Percentiles rank a stretch among this genome's conserved stretches.
Conservation (phyloP, 1,140 invertebrate genomes). For the Micrasema minimum region DNA sequence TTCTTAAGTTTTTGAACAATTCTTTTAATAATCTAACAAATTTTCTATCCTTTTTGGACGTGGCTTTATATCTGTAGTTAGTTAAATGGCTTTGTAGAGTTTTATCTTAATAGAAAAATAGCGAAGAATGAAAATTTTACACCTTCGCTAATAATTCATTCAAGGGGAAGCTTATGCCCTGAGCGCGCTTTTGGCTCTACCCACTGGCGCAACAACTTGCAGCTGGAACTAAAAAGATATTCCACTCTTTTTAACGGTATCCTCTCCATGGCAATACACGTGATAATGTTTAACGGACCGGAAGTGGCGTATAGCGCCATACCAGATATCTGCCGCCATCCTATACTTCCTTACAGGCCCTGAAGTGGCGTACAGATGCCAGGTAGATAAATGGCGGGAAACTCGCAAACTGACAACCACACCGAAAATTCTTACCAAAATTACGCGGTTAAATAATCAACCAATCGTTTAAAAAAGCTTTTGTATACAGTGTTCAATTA, state of each 20-base stretch:
- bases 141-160: conserved; percentile 30
- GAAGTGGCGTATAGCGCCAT: conserved; percentile 44
- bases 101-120: too few species aligned
- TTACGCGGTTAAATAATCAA: background rate
- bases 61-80: too few species aligned
- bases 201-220: conserved; percentile 31
- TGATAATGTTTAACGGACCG: conserved; percentile 52
- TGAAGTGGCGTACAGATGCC: conserved; percentile 25
- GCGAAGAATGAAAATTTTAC: conserved; percentile 14
- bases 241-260: conserved; percentile 43
- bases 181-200: conserved; percentile 25
- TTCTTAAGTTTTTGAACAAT: too few species aligned
- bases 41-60: too few species aligned
- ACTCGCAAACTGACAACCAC: background rate
- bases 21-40: too few species aligned
- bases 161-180: conserved; percentile 10
- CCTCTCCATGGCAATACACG: conserved; percentile 44
- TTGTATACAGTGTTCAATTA: background rate
- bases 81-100: too few species aligned
- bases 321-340: conserved; percentile 39
- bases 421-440: background rate
- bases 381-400: conserved; percentile 23
- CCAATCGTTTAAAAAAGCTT: background rate
- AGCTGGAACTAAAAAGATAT: conserved; percentile 31
- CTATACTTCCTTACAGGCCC: conserved; percentile 32